Base-by-base conservation (phyloP, 2,113 vertebrate species). In the Labeo catla region DNA sequence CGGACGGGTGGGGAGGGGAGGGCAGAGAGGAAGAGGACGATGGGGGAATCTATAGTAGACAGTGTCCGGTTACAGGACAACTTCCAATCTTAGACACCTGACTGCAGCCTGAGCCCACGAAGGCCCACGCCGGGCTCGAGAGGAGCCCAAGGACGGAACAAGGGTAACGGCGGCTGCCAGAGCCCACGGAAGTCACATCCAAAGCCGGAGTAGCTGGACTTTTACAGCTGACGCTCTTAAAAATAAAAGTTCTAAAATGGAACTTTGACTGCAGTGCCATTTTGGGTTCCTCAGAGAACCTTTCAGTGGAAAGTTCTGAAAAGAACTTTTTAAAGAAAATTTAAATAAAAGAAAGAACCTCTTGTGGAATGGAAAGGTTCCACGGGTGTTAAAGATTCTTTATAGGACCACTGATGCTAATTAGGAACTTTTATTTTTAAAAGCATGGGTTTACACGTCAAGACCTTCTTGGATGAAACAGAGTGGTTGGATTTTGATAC, bases 11-110 rank as follows among this genome's bases (percentile, higher is more conserved):
- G 72, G 81, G 80, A 65, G 39, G 65, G 45, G 50, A 50, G 39
- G 65, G 45, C 43, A 50, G 47, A 28, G 21, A 47, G 74, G 79
- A 83, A 72, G 57, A 74, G 76, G 76, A 59, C 8, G 34, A 47
- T 36, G 36, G 76, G 78, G 54, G 50, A 89, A 88, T 89, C 92
- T 92, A 90, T 91, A 92, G 92, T 91, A 88, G 80, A 88, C 19
- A 87, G 93, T 94, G 90, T 95, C 92, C 83, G 90, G 90, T 95
- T 95, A 94, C 94, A 91, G 92, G 86, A 90, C 86, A 87, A 88
- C 90, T 90, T 92, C 91, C 91, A 93, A 92, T 92, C 90, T 94
- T 95, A 95, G 95, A 93, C 93, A 93, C 92, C 94, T 94, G 93
- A 95, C 91, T 81, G 93, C 88, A 90, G 91, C 86, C 90, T 89